Base-by-base conservation (phyloP, 2,113 vertebrate genomes). In the Willisornis vidua region DNA sequence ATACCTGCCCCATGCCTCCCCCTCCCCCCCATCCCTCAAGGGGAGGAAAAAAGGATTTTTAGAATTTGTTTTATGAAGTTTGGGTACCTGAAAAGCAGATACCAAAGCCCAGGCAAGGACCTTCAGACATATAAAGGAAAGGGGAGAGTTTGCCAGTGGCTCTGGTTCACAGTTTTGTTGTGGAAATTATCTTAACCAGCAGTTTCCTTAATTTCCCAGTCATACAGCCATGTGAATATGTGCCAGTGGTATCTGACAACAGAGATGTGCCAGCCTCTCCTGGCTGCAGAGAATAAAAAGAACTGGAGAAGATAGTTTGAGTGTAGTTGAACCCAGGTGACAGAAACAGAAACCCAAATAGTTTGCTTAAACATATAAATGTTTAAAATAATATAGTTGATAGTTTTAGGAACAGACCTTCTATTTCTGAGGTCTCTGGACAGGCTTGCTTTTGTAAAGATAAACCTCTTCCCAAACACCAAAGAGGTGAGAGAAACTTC, bases 231-330 rank as follows among this genome's bases (percentile, higher is more conserved):
- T 33, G n/a, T 29, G 79, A 95, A 72, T 23, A 4, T 37, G 39
- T 71, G 76, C 76, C 68, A 67, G 33, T n/a, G 63, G 39, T 59
- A 84, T 65, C 76, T 84, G 68, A 86, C 68, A 88, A 68, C 62
- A 74, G 72, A 96, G 86, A 93, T 87, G 86, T 95, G 89, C 76
- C 95, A 94, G 83, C 65, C 83, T 86, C 86, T 95, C 89, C 89
- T 90, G 76, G 61, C 89, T 92, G 76, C 35, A 1, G 86, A 86
- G 80, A 78, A 74, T n/a, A 81, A 95, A 93, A 90, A 75, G 93
- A 90, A 61, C 83, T 75, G 41, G 48, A 92, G 85, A 81, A 84
- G 76, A 81, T 74, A 93, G 23, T 68, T 59, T 43, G 63, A 66
- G 51, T 15, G 24, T 74, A 71, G 82, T 90, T 71, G 63, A 86